A percentile compares a stretch with the other conserved stretches of the same genome.
Evolutionary conservation across 92 coral and sea anemone genomes (phyloP).

Genomic region (Virgularia gustaviana): DNA sequence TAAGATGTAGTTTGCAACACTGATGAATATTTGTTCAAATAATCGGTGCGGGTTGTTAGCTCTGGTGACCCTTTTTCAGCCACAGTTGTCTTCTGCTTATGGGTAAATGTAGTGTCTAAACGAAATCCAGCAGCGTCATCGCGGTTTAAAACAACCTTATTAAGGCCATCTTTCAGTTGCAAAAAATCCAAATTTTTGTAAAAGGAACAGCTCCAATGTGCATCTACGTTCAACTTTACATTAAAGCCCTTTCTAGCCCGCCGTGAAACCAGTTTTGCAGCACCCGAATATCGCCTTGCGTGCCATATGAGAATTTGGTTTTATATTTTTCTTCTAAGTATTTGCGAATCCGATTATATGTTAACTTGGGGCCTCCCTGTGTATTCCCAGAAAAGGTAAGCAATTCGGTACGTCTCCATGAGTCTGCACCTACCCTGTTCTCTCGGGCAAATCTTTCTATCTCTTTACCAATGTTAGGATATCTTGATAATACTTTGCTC

Average conservation of each 20-base stretch:
- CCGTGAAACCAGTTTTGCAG: constrained; percentile 2
- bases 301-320: constrained; percentile 11
- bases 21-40: constrained; percentile 9
- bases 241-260: constrained; percentile 17
- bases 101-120: constrained; percentile 1
- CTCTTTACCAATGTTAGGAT: constrained; percentile 11
- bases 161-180: not conserved
- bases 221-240: constrained; percentile 4
- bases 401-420: constrained; percentile 2
- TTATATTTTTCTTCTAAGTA: constrained; percentile 15
- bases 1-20: constrained; percentile 10
- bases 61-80: constrained; percentile 3
- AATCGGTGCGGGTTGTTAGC: constrained; percentile 7
- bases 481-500: not conserved
- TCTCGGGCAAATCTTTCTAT: not conserved
- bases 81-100: constrained; percentile 3
- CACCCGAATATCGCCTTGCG: constrained; percentile 25
- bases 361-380: not conserved
- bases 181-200: not conserved
- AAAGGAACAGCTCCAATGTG: constrained; percentile 17
- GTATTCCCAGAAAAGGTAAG: constrained; percentile 4
- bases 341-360: not conserved
- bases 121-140: constrained; percentile 10
- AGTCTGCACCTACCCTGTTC: constrained; percentile 8
- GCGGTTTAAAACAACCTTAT: constrained; percentile 8